Evolutionary conservation across 2,888 invertebrate genomes (phyloP).

Genomic region (Drosophila peninsularis): DNA sequence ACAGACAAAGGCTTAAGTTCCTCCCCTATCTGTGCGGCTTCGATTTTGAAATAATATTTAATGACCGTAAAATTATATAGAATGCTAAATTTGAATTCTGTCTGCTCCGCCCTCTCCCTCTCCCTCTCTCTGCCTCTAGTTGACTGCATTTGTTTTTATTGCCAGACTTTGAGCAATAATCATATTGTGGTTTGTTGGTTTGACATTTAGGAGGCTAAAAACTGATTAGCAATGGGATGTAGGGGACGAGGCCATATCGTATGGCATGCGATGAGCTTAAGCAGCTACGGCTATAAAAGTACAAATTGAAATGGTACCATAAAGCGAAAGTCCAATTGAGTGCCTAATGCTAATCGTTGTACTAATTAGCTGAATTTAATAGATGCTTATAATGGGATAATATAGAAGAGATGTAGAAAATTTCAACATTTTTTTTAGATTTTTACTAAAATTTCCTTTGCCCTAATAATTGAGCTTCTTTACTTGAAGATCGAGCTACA

Average conservation of each 20-base stretch:
- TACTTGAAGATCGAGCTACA: background rate
- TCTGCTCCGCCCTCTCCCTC: conserved; percentile 12
- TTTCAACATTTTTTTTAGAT: no score
- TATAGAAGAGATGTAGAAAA: background rate
- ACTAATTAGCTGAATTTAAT: background rate
- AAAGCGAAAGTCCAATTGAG: conserved; percentile 8
- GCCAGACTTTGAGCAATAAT: conserved; percentile 55
- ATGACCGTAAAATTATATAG: conserved; percentile 80
- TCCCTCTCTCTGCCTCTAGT: background rate
- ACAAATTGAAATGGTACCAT: conserved; percentile 14
- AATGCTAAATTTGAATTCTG: conserved; percentile 54
- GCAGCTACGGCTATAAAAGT: conserved; percentile 14
- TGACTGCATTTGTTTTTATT: conserved; percentile 53
- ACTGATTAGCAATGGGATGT: conserved; percentile 61
- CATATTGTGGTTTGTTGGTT: conserved; percentile 62
- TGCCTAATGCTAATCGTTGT: conserved; percentile 11
- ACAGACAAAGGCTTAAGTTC: conserved; percentile 55
- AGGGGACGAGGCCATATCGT: background rate
- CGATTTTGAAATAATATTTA: conserved; percentile 79
- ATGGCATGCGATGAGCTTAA: conserved; percentile 4
- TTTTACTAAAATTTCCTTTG: background rate
- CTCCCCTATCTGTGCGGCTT: conserved; percentile 45
- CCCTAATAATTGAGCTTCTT: background rate
- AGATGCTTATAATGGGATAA: background rate
- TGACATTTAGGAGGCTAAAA: conserved; percentile 42